phyloP scores from a whole-genome alignment of 2,113 vertebrate species.

The Macquaria ambigua region DNA sequence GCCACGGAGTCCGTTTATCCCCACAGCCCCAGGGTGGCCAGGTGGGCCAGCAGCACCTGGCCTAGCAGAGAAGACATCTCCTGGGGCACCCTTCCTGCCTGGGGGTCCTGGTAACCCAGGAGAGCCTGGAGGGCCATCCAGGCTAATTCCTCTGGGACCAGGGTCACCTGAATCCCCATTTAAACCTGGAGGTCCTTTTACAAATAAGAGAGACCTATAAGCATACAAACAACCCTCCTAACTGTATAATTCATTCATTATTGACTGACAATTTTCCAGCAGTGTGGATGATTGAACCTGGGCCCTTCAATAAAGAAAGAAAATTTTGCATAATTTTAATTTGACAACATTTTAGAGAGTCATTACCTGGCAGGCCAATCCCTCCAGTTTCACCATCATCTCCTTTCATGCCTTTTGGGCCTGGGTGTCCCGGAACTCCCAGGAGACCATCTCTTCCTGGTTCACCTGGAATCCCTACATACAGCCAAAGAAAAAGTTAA shows the following conservation, averaged over 20 bases:
- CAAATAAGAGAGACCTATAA: slow-evolving; percentile 14
- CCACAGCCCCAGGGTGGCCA: slow-evolving; percentile 50
- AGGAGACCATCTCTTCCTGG: slow-evolving; percentile 41
- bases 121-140: slow-evolving; percentile 59
- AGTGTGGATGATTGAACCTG: background rate
- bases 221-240: background rate
- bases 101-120: slow-evolving; percentile 57
- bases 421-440: slow-evolving; percentile 54
- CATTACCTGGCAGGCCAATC: slow-evolving; percentile 78
- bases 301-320: background rate
- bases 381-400: slow-evolving; percentile 31
- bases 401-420: slow-evolving; percentile 70
- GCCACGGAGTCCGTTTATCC: slow-evolving; percentile 55
- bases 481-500: background rate
- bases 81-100: slow-evolving; percentile 66
- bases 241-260: background rate
- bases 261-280: background rate
- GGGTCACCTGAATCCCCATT: slow-evolving; percentile 65
- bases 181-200: slow-evolving; percentile 78
- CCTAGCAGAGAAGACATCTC: slow-evolving; percentile 37
- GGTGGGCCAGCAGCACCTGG: slow-evolving; percentile 56
- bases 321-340: background rate
- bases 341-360: background rate
- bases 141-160: slow-evolving; percentile 40
- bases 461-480: slow-evolving; percentile 58